Evolutionary conservation across 92 coral and sea anemone genomes (phyloP).

Genomic region (Plumapathes pennacea): DNA sequence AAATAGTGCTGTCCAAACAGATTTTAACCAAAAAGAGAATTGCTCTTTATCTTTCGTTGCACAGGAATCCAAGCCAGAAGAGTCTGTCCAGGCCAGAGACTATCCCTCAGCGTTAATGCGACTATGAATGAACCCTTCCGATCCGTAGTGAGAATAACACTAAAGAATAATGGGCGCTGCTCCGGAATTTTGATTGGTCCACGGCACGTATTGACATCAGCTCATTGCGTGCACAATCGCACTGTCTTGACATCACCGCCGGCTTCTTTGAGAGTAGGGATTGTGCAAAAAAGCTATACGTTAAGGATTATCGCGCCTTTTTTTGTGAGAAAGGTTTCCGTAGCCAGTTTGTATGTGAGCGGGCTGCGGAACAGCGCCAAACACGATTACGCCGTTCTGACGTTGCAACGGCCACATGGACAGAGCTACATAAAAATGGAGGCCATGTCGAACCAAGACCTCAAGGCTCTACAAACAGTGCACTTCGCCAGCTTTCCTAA

Average conservation of each 20-base stretch:
- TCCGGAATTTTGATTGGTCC: constrained; percentile 34
- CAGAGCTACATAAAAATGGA: constrained; percentile 9
- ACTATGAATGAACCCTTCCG: no score
- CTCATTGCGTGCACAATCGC: constrained; percentile 34
- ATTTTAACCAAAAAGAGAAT: no score
- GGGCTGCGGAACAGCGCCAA: constrained; percentile 5
- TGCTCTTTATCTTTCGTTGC: no score
- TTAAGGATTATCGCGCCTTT: constrained; percentile 10
- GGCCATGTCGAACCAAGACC: constrained; percentile 12
- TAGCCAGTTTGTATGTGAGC: constrained; percentile 16
- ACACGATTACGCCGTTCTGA: constrained; percentile 27
- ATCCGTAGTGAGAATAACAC: no score
- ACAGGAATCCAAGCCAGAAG: no score
- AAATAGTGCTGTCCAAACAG: no score
- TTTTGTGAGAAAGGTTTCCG: constrained; percentile 4
- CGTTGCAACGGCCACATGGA: constrained; percentile 19
- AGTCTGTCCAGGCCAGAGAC: no score
- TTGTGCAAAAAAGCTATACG: constrained; percentile 18
- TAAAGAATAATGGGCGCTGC: no score
- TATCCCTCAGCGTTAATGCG: no score
- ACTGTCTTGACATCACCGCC: background rate
- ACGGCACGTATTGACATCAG: constrained; percentile 26
- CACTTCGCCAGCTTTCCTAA: constrained; percentile 39
- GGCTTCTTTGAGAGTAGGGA: constrained; percentile 1
- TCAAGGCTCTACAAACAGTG: background rate